Evolutionary conservation across 2,113 vertebrate species (phyloP), one percentile per base, ranked within the genome.

Genomic region (Jacana jacana): DNA sequence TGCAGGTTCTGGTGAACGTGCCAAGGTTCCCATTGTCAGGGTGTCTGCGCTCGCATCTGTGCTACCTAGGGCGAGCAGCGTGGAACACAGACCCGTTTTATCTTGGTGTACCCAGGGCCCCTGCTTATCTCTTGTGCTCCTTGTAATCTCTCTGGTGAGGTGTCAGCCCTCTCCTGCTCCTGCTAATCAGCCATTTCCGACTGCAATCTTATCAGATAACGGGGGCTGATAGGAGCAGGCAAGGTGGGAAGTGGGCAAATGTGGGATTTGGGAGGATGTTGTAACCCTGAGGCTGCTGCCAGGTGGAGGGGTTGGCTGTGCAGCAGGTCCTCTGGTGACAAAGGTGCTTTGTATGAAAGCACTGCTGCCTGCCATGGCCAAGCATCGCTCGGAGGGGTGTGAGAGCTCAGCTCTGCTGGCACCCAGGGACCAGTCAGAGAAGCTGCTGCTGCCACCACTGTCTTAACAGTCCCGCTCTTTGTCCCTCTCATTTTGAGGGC

Each of bases 1-100:
- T 54, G 4, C 30, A 11, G 39, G 35, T 48, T 13, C 42, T 23
- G 54, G 28, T 24, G 76, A 48, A 13, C 3, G 3, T 0, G 13
- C 55, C 2, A 6, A 31, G 14, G 19, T 6, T 77, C 19, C 57
- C 30, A 7, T 0, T 0, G 6, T 0, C 13, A 48, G 24, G 75
- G 10, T 28, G 69, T 48, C 68, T 2, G 5, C 57, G 75, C 61
- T 81, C 39, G 4, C 39, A 4, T 44, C 54, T 13, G 24, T 6
- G 52, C 82, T 66, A 14, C 61, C 61, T 44, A 31, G 63, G 61
- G 37, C 0, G 15, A 44, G 75, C 0, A 39, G 14, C 2, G 22
- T 11, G 68, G 13, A 23, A 64, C 37, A 8, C 39, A 37, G 70
- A 23, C 52, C 55, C 4, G 20, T 1, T 1, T 76, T 75, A 79